A percentile compares a stretch with the other conserved stretches of the same genome.
Evolutionary conservation across 2,888 invertebrate genomes (phyloP).

Genomic region (Drosophila austrosaltans): DNA sequence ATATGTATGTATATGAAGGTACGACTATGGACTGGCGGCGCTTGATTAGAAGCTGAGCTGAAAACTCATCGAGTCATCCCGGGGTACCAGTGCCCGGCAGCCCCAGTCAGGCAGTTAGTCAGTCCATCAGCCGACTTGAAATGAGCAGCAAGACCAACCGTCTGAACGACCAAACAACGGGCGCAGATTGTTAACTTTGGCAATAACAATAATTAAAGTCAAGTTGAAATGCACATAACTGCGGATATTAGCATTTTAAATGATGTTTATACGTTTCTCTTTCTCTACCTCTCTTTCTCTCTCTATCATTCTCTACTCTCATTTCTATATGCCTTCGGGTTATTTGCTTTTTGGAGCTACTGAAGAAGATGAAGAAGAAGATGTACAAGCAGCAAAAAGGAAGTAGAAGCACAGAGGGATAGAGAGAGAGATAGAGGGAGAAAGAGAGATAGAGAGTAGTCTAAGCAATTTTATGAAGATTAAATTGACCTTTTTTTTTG

Average conservation of each 20-base stretch:
- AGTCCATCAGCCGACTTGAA: slow-evolving; percentile 61
- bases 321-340: slow-evolving; percentile 41
- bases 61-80: slow-evolving; percentile 26
- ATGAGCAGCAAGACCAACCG: slow-evolving; percentile 58
- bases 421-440: slow-evolving; percentile 3
- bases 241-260: slow-evolving; percentile 81
- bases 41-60: slow-evolving; percentile 63
- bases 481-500: slow-evolving; percentile 75
- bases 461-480: slow-evolving; percentile 76
- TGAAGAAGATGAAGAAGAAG: slow-evolving; percentile 16
- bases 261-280: slow-evolving; percentile 71
- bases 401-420: not conserved
- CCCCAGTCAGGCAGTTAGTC: slow-evolving; percentile 56
- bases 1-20: not conserved
- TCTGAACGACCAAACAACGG: slow-evolving; percentile 2
- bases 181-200: slow-evolving; percentile 80
- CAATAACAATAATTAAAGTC: slow-evolving; percentile 82
- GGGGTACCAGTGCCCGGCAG: slow-evolving; percentile 37
- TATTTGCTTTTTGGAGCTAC: slow-evolving; percentile 60
- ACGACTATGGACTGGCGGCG: slow-evolving; percentile 29
- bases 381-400: not conserved
- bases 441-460: slow-evolving; percentile 29
- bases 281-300: slow-evolving; percentile 14
- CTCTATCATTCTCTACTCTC: slow-evolving; percentile 8
- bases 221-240: slow-evolving; percentile 81